Evolutionary conservation across 2,888 invertebrate species (phyloP).

Genomic region (Chymomyza procnemis): DNA sequence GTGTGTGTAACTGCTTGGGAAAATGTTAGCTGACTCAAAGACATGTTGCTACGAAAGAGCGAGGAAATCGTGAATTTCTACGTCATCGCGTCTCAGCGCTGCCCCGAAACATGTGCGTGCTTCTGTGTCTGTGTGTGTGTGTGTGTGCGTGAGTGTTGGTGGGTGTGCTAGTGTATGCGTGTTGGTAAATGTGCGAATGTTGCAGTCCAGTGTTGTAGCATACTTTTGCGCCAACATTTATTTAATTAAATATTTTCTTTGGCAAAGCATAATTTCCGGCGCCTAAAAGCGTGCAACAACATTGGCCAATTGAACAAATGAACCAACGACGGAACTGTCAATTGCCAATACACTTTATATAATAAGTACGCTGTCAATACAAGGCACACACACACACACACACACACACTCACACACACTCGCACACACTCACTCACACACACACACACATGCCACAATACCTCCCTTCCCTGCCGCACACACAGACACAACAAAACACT

Average conservation of each 20-base stretch:
- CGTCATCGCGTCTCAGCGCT: conserved; percentile 3
- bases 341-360: conserved; percentile 58
- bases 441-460: conserved; percentile 14
- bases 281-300: not conserved
- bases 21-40: conserved; percentile 47
- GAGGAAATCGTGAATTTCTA: not conserved
- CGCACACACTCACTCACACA: conserved; percentile 23
- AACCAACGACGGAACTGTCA: conserved; percentile 20
- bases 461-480: too few species aligned
- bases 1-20: conserved; percentile 23
- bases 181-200: not conserved
- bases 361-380: conserved; percentile 47
- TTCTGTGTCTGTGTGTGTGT: conserved; percentile 18
- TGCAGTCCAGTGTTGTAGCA: conserved; percentile 46
- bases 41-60: conserved; percentile 56
- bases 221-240: conserved; percentile 52
- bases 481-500: conserved; percentile 13
- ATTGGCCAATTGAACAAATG: not conserved
- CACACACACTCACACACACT: conserved; percentile 24
- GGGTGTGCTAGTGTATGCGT: not conserved
- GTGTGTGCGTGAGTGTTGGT: conserved; percentile 10
- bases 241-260: conserved; percentile 48
- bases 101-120: not conserved
- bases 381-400: conserved; percentile 16
- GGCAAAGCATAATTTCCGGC: conserved; percentile 8